Evolutionary conservation across 2,888 invertebrate species (phyloP), one percentile per base, ranked within the genome.

Genomic region (Agonopterix alstromeriana): DNA sequence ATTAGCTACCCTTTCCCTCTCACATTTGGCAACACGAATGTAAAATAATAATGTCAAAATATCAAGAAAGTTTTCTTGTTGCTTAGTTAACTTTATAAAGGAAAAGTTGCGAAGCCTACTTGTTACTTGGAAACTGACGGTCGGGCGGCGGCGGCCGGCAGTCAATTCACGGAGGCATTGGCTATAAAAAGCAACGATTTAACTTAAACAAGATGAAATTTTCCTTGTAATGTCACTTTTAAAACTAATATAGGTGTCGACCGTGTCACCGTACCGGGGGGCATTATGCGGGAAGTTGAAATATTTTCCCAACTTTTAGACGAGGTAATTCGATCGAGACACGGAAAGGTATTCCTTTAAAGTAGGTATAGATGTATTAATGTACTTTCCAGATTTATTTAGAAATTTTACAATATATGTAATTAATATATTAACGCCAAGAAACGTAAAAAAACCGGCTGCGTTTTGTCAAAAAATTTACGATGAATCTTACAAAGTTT

Each of bases 141-240:
- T 27, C 27, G 27, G 27, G 5, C 27, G 27, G 14, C 14, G 14
- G 27, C 27, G 27, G 27, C 27, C 38, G 47, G 51, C 54, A 51
- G 61, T 60, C 61, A 63, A 64, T 65, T 64, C 63, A 57, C 53
- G 64, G 63, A 57, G 61, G 64, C 60, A 54, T 56, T 54, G 53
- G 63, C 63, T 58, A 66, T 73, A 73, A 77, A 77, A 76, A 73
- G 67, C 71, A 66, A 73, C 68, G 72, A 67, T 70, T 67, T 62
- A 71, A 77, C 66, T 75, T 72, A 65, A 75, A 73, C 67, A 70
- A 73, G 73, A 70, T 69, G 63, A 67, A 68, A 72, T 73, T 73
- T 70, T 65, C 67, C 67, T 63, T 65, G 68, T 77, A 74, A 77
- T 67, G 70, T 66, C 63, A 70, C 68, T 72, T 76, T 59, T 67